Evolutionary conservation across 2,797 vertebrate genomes (phyloP), one percentile per base, ranked within the genome.

Genomic region (Ambastaia sidthimunki): DNA sequence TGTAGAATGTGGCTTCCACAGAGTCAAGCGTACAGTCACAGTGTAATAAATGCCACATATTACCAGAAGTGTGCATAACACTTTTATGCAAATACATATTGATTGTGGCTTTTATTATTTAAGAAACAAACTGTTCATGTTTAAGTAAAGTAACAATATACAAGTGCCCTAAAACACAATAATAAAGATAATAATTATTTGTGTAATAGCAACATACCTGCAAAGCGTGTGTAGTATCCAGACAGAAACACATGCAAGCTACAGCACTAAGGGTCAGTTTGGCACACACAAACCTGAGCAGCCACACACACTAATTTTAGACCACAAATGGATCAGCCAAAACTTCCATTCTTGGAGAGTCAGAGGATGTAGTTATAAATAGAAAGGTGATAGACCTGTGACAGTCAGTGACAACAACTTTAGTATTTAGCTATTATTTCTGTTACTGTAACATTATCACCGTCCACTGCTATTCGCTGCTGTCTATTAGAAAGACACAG

Each of bases 341-440:
- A 88, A 95, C 93, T 96, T 96, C 94, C 95, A 96, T 97, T 96
- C 95, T 96, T 93, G 95, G 95, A 93, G 87, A 87, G 87, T 80
- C 84, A 80, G 82, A 80, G 87, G 86, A 86, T 48, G 83, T 81
- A 87, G 88, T 93, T 96, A 97, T 94, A 95, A 95, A 95, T 96
- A 96, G 96, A 93, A 89, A 90, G 89, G 91, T 92, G 93, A 88
- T 89, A 91, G 85, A 84, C 81, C 76, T 85, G 89, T 86, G 89
- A 90, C 89, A 87, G 83, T 67, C 84, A 77, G 71, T 73, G 59
- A 83, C 21, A 80, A 44, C 11, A 62, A 47, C 21, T 52, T 25
- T 63, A 68, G 60, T 60, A 28, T 21, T 44, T 11, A 44, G 23
- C 7, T 34, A 31, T 31, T 31, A 63, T 18, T 25, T 31, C 59